phyloP scores from a whole-genome alignment of 2,797 vertebrate genomes.

The Pangasius djambal region DNA sequence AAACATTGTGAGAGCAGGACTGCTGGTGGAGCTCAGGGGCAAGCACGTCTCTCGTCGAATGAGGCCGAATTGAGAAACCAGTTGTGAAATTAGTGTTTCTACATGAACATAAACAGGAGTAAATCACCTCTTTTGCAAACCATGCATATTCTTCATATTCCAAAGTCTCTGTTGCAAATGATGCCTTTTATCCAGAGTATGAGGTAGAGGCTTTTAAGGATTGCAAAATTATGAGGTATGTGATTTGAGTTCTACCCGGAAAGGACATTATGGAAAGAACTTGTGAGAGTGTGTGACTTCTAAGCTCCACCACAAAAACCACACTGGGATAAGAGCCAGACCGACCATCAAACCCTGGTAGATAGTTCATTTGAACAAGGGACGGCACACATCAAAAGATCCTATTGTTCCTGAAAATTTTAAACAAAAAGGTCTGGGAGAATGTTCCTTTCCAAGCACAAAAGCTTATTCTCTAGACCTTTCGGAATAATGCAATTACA shows the following conservation, averaged over 20 bases:
- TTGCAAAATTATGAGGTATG: conserved; percentile 44
- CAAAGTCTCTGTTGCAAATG: conserved; percentile 29
- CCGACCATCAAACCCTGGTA: conserved; percentile 23
- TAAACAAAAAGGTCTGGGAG: conserved; percentile 42
- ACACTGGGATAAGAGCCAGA: conserved; percentile 39
- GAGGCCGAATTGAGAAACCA: conserved; percentile 58
- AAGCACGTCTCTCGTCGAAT: conserved; percentile 56
- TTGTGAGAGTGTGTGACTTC: conserved; percentile 44
- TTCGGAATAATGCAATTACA: conserved; percentile 54
- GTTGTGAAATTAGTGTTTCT: conserved; percentile 54
- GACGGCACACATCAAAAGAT: conserved; percentile 51
- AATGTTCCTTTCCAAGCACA: conserved; percentile 39
- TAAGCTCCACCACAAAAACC: conserved; percentile 43
- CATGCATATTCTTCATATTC: conserved; percentile 23
- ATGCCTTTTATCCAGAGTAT: conserved; percentile 42
- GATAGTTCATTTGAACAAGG: conserved; percentile 39
- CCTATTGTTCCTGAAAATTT: conserved; percentile 55
- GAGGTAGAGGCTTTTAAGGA: conserved; percentile 21
- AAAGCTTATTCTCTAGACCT: conserved; percentile 48
- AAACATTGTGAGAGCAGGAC: conserved; percentile 63
- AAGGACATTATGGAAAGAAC: conserved; percentile 45
- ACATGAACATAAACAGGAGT: conserved; percentile 54
- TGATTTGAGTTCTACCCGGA: conserved; percentile 39
- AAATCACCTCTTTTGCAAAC: conserved; percentile 46
- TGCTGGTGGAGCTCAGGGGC: conserved; percentile 48